phyloP scores from a whole-genome alignment of 1,140 invertebrate species.

The Pomacea maculata region DNA sequence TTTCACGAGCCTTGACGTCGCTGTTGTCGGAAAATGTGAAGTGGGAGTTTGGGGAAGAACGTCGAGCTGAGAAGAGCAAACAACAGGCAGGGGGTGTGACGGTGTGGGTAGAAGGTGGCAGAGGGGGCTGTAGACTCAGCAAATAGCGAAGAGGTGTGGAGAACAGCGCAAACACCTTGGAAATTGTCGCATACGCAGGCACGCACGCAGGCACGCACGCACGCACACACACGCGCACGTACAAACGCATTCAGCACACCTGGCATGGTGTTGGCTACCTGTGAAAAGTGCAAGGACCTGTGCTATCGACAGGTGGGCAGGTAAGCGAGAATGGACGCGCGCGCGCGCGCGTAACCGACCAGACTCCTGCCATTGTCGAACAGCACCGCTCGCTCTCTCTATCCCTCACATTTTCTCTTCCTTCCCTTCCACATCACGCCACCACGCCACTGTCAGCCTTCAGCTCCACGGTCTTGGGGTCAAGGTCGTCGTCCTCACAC shows the following conservation, averaged over 20 bases:
- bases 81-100: too few species aligned
- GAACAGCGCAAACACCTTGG: not conserved
- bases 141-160: too few species aligned
- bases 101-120: too few species aligned
- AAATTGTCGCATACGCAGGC: not conserved
- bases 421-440: constrained; percentile 37
- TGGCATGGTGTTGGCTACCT: too few species aligned
- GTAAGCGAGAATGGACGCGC: not conserved
- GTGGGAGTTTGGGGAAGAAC: too few species aligned
- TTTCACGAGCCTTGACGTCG: too few species aligned
- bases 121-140: too few species aligned
- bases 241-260: not conserved
- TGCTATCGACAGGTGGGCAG: not conserved
- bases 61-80: too few species aligned
- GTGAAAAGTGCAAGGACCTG: not conserved
- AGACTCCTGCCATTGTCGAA: not conserved
- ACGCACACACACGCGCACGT: not conserved
- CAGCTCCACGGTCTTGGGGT: constrained; percentile 54
- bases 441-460: constrained; percentile 62
- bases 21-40: too few species aligned
- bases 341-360: not conserved
- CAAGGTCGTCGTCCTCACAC: constrained; percentile 23
- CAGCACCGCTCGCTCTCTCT: constrained; percentile 8
- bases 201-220: not conserved
- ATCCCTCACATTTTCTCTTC: constrained; percentile 3